Conservation (phyloP, 2,888 invertebrate genomes). For the Gortyna flavago region DNA sequence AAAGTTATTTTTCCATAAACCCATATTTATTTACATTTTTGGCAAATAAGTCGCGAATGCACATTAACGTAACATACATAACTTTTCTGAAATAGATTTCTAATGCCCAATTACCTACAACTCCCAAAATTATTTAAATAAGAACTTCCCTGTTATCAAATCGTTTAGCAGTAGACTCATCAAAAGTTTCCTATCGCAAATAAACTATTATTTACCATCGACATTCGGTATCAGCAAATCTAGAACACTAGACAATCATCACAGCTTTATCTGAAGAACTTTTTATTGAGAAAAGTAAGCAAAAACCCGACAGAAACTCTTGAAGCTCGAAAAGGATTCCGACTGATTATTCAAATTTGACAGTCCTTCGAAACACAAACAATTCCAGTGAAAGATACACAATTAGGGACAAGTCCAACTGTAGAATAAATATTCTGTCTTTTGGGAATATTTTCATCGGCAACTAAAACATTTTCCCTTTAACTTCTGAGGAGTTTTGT, state of each 20-base stretch:
- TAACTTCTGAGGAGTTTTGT: slow-evolving; percentile 33
- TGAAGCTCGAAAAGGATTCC: slow-evolving; percentile 51
- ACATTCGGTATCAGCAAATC: slow-evolving; percentile 34
- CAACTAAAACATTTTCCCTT: slow-evolving; percentile 52
- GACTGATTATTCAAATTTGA: slow-evolving; percentile 73
- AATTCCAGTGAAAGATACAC: slow-evolving; percentile 75
- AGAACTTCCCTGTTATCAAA: not conserved
- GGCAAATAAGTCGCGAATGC: too few species aligned
- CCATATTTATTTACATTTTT: too few species aligned
- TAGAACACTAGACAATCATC: slow-evolving; percentile 58
- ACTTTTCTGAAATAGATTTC: not conserved
- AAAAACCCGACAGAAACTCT: slow-evolving; percentile 50
- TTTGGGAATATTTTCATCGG: slow-evolving; percentile 49
- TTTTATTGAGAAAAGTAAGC: slow-evolving; percentile 54
- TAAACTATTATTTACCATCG: slow-evolving; percentile 22
- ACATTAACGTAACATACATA: too few species aligned
- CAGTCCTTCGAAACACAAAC: slow-evolving; percentile 73
- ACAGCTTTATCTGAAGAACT: slow-evolving; percentile 48
- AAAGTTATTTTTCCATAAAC: too few species aligned
- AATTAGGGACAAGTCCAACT: slow-evolving; percentile 73
- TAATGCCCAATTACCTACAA: not conserved
- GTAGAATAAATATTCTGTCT: slow-evolving; percentile 69
- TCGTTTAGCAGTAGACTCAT: slow-evolving; percentile 5
- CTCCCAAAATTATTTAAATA: not conserved
- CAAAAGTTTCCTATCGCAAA: slow-evolving; percentile 25